These are phyloP conservation scores for Mantis religiosa DNA, from an alignment of 2,888 invertebrate species.

Conservation along the genomic window DNA sequence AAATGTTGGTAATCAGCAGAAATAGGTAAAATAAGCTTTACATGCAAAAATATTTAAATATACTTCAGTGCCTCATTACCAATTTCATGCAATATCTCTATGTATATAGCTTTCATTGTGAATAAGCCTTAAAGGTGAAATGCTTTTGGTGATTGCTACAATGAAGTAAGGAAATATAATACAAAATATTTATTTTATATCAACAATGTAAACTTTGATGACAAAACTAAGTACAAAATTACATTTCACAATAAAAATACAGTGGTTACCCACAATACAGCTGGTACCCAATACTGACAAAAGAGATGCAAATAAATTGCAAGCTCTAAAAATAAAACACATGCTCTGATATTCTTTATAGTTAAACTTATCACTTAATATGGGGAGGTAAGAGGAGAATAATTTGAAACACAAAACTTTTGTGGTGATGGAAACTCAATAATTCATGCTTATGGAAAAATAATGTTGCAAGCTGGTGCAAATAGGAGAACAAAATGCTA, in stretches of 20 bases:
- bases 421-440: background rate
- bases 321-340: background rate
- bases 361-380: background rate
- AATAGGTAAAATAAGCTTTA: too few relatives aligned
- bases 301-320: background rate
- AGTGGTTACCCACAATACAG: background rate
- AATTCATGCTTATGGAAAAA: background rate
- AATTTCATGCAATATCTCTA: too few relatives aligned
- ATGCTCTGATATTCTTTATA: background rate
- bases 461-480: background rate
- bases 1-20: too few relatives aligned
- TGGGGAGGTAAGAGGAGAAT: background rate
- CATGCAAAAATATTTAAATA: too few relatives aligned
- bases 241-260: background rate
- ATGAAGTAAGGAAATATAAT: too few relatives aligned
- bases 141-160: background rate
- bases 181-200: background rate
- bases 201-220: background rate
- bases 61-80: too few relatives aligned
- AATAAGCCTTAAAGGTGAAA: background rate
- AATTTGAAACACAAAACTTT: too few relatives aligned
- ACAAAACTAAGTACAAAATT: background rate
- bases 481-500: background rate
- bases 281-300: background rate
- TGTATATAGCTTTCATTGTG: background rate